Percentiles rank a stretch among this genome's conserved stretches.
These are phyloP conservation scores for Megalopta genalis DNA, from an alignment of 1,140 invertebrate species.

Conservation along the genomic window DNA sequence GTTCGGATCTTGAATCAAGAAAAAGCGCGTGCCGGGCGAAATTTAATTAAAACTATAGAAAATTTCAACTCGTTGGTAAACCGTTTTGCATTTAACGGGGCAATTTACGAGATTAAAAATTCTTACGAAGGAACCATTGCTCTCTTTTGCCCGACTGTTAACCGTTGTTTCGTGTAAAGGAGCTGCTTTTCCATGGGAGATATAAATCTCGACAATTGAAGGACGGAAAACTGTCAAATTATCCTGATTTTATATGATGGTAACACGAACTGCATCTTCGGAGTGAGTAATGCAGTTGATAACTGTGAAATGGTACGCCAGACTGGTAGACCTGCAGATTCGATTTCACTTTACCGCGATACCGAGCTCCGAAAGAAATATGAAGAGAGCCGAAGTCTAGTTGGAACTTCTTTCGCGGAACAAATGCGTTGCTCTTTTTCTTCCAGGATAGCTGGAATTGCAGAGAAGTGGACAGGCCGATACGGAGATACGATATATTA, in stretches of 20 bases:
- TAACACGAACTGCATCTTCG: background rate
- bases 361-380: background rate
- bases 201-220: background rate
- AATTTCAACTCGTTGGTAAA: background rate
- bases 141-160: too few relatives aligned
- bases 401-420: background rate
- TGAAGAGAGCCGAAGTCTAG: background rate
- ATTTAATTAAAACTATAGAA: conserved; percentile 41
- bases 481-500: too few relatives aligned
- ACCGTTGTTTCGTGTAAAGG: background rate
- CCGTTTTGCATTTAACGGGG: conserved; percentile 28
- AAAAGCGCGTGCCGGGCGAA: background rate
- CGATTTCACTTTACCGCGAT: background rate
- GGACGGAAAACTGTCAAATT: too few relatives aligned
- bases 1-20: background rate
- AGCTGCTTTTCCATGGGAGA: background rate
- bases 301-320: background rate
- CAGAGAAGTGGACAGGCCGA: background rate
- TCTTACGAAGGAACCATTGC: background rate
- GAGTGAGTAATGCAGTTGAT: too few relatives aligned
- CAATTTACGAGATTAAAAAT: conserved; percentile 36
- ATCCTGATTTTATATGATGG: too few relatives aligned
- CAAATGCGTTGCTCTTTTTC: background rate
- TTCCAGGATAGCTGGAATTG: background rate
- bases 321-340: background rate